phyloP scores from a whole-genome alignment of 2,797 vertebrate genomes.

The Pelochelys cantorii region DNA sequence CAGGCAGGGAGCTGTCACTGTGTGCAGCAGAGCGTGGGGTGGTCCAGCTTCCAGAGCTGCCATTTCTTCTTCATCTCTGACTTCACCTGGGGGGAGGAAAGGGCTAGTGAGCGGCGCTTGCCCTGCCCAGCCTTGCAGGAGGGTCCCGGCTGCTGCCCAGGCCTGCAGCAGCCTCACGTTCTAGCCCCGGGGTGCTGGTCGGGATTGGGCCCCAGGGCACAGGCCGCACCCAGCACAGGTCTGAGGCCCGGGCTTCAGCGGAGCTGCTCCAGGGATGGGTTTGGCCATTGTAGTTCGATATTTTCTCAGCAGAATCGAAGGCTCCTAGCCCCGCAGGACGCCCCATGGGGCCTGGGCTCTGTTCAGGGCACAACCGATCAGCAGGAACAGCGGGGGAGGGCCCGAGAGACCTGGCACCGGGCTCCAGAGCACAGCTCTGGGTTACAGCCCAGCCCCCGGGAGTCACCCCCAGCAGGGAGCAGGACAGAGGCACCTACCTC shows the following conservation, averaged over 20 bases:
- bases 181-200: background rate
- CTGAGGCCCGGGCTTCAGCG: too few species aligned
- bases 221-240: background rate
- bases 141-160: background rate
- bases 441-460: background rate
- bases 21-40: constrained; percentile 73
- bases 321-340: background rate
- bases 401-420: background rate
- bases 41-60: constrained; percentile 81
- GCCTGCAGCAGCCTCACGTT: background rate
- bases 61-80: constrained; percentile 85
- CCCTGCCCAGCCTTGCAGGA: background rate
- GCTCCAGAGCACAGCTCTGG: background rate
- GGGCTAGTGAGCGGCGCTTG: background rate
- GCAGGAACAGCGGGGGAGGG: background rate
- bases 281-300: background rate
- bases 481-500: constrained; percentile 77
- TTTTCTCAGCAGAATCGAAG: background rate
- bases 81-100: constrained; percentile 79
- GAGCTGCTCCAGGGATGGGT: background rate
- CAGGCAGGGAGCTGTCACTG: constrained; percentile 74
- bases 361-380: background rate
- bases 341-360: background rate
- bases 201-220: background rate
- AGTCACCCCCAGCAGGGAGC: background rate